A percentile compares a stretch with the other conserved stretches of the same genome.
Evolutionary conservation across 2,888 invertebrate species (phyloP).

Genomic region (Clunio marinus): DNA sequence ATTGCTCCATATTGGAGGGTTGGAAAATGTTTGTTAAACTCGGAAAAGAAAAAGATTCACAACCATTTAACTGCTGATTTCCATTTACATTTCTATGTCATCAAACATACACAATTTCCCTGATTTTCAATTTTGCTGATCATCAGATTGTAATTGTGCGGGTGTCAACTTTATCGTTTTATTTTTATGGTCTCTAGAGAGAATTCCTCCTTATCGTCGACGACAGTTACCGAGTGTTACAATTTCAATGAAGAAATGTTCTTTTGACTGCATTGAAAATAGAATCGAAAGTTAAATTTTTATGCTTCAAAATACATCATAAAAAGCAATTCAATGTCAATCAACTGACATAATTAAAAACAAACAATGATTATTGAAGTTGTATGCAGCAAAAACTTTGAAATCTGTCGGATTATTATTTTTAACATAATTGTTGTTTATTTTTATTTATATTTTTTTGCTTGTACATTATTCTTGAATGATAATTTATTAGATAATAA

Average conservation of each 20-base stretch:
- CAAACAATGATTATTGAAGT: too few species aligned
- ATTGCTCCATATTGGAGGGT: slow-evolving; percentile 35
- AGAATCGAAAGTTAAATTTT: too few species aligned
- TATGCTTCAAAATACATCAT: too few species aligned
- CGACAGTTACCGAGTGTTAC: background rate
- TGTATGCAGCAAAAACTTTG: too few species aligned
- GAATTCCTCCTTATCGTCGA: background rate
- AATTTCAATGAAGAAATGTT: too few species aligned
- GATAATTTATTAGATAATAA: background rate
- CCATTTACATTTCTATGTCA: background rate
- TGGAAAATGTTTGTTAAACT: slow-evolving; percentile 8
- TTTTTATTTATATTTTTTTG: too few species aligned
- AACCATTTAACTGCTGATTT: background rate
- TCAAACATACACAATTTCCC: background rate
- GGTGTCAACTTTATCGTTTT: slow-evolving; percentile 27
- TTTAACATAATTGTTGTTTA: too few species aligned
- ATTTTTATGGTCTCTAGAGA: background rate
- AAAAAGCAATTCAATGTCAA: too few species aligned
- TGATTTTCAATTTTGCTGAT: background rate
- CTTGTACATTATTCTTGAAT: background rate
- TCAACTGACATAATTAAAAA: too few species aligned
- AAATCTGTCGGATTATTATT: too few species aligned
- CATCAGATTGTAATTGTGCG: slow-evolving; percentile 20
- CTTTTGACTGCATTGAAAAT: too few species aligned
- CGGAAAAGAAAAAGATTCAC: background rate